phyloP scores from a whole-genome alignment of 1,140 invertebrate species.

The Thaumetopoea pityocampa region DNA sequence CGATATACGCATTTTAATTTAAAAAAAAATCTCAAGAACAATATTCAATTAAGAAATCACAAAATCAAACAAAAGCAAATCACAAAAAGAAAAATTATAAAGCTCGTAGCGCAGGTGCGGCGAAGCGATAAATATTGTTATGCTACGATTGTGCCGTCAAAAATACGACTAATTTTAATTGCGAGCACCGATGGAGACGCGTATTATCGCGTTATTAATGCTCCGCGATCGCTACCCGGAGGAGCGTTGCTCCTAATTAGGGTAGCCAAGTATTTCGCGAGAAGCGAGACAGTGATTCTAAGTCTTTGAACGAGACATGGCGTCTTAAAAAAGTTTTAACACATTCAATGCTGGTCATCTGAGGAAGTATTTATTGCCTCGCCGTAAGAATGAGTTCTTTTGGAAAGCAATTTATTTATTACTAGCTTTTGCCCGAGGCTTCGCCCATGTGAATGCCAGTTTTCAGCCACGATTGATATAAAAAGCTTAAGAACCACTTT shows the following conservation, averaged over 20 bases:
- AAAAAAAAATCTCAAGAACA: not conserved
- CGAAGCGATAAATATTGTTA: slow-evolving; percentile 44
- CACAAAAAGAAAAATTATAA: slow-evolving; percentile 10
- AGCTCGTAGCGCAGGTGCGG: slow-evolving; percentile 17
- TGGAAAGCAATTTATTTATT: no score
- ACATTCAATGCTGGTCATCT: no score
- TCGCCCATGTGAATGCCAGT: no score
- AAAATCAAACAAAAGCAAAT: slow-evolving; percentile 13
- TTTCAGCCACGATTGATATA: no score
- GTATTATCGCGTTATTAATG: slow-evolving; percentile 54
- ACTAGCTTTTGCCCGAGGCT: no score
- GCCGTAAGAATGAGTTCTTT: no score
- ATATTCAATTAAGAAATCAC: not conserved
- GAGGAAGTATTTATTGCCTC: no score
- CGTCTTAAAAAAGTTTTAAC: no score
- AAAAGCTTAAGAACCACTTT: no score
- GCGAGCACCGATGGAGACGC: slow-evolving; percentile 43
- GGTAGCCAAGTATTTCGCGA: not conserved
- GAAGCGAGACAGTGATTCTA: slow-evolving; percentile 8
- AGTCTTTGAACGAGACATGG: no score
- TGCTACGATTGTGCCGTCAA: slow-evolving; percentile 40
- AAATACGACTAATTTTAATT: slow-evolving; percentile 69
- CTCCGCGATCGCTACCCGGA: slow-evolving; percentile 23
- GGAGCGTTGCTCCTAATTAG: no score
- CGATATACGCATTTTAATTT: slow-evolving; percentile 1